Conservation (phyloP, 2,888 invertebrate species). For the Synanthedon vespiformis region DNA sequence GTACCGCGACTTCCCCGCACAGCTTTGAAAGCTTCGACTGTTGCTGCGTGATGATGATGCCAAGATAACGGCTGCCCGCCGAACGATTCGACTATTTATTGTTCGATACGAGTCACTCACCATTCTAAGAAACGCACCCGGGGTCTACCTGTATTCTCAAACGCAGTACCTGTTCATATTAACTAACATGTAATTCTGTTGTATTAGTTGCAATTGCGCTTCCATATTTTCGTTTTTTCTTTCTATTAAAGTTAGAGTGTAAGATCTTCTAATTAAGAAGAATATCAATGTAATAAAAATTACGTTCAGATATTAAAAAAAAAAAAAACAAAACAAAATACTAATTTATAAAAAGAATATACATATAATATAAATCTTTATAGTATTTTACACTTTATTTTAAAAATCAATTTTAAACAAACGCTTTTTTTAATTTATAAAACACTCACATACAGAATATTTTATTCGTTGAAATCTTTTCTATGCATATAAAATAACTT, state of each 20-base stretch:
- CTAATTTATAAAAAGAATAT: not conserved
- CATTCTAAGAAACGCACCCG: conserved; percentile 36
- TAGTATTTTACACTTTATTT: not conserved
- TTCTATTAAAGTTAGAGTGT: no score
- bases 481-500: not conserved
- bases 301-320: no score
- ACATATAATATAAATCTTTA: not conserved
- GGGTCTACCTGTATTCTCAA: conserved; percentile 3
- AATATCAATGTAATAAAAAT: no score
- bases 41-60: conserved; percentile 61
- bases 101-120: conserved; percentile 50
- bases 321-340: not conserved
- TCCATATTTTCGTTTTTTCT: no score
- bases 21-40: conserved; percentile 56
- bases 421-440: conserved; percentile 1
- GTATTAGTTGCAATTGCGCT: not conserved
- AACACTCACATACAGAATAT: conserved; percentile 3
- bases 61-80: conserved; percentile 62
- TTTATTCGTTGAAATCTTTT: conserved; percentile 1
- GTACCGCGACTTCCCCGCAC: conserved; percentile 33
- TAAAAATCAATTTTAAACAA: not conserved
- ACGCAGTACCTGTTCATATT: not conserved
- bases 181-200: conserved; percentile 5
- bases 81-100: conserved; percentile 65
- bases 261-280: no score